phyloP scores from a whole-genome alignment of 2,113 vertebrate genomes.

The Eretmodus cyanostictus region DNA sequence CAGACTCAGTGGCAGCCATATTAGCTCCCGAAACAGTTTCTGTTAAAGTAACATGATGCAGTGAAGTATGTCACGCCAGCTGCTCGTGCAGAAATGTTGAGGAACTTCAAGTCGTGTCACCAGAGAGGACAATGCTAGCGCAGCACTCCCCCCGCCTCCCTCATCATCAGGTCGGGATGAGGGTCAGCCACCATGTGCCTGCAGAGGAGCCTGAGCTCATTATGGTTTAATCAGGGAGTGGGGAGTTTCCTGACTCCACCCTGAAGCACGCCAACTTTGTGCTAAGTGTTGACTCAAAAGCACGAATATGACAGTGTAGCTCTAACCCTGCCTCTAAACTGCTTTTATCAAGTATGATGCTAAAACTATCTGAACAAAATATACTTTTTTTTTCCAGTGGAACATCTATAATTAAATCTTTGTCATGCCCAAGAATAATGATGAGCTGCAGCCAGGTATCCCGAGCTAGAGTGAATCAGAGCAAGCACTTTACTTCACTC shows the following conservation, averaged over 20 bases:
- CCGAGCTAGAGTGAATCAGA: neutral
- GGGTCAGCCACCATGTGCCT: conserved; percentile 24
- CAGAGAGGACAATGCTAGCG: neutral
- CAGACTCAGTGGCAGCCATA: conserved; percentile 23
- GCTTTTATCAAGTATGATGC: neutral
- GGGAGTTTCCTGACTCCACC: neutral
- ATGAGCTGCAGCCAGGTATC: neutral
- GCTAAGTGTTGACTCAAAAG: neutral
- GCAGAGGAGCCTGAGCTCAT: conserved; percentile 4
- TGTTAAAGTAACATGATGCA: neutral
- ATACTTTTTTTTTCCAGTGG: neutral
- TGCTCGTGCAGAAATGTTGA: neutral
- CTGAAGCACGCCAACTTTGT: conserved; percentile 12
- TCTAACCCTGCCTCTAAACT: neutral
- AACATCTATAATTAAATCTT: neutral
- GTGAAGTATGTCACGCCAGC: neutral
- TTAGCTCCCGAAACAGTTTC: conserved; percentile 11
- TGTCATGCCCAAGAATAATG: neutral
- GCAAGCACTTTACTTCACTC: neutral
- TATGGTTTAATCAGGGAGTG: conserved; percentile 11
- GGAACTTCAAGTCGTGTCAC: neutral
- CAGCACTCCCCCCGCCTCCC: neutral
- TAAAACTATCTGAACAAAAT: neutral
- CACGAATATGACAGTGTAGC: neutral
- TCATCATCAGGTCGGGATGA: neutral